These are phyloP conservation scores for Parambassis ranga DNA, from an alignment of 2,797 vertebrate species.

Conservation along the genomic window DNA sequence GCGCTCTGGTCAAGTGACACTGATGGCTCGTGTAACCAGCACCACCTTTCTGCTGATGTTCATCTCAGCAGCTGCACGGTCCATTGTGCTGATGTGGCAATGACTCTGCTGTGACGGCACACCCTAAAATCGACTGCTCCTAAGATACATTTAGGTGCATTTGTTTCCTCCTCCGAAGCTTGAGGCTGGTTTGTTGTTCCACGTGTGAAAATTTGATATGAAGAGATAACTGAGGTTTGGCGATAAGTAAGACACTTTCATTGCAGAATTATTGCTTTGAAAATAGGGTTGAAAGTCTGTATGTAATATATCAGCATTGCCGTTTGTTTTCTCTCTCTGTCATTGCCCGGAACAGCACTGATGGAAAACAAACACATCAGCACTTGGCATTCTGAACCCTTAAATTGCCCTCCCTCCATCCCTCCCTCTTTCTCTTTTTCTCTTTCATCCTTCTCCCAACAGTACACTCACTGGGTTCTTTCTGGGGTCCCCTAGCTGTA, in stretches of 20 bases:
- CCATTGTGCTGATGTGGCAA: constrained; percentile 20
- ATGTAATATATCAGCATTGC: constrained; percentile 79
- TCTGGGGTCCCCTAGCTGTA: constrained; percentile 80
- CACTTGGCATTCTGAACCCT: constrained; percentile 83
- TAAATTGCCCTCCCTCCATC: constrained; percentile 74
- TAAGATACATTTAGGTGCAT: not conserved
- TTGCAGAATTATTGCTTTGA: constrained; percentile 67
- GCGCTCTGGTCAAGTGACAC: constrained; percentile 25
- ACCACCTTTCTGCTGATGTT: constrained; percentile 30
- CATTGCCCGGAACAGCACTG: constrained; percentile 81
- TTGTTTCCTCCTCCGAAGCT: constrained; percentile 19
- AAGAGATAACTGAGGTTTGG: constrained; percentile 55
- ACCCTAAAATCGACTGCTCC: not conserved
- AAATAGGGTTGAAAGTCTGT: constrained; percentile 71
- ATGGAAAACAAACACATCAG: constrained; percentile 86
- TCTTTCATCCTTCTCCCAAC: constrained; percentile 81
- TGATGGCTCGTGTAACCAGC: constrained; percentile 46
- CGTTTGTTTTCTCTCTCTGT: constrained; percentile 77
- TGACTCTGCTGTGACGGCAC: constrained; percentile 21
- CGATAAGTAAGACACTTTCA: constrained; percentile 63
- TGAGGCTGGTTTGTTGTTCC: not conserved
- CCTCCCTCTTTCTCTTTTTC: constrained; percentile 61
- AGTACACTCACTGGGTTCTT: constrained; percentile 75
- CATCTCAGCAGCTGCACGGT: constrained; percentile 15
- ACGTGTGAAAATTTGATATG: constrained; percentile 41